Evolutionary conservation across 1,140 invertebrate genomes (phyloP).

Genomic region (Zaprionus taronus): DNA sequence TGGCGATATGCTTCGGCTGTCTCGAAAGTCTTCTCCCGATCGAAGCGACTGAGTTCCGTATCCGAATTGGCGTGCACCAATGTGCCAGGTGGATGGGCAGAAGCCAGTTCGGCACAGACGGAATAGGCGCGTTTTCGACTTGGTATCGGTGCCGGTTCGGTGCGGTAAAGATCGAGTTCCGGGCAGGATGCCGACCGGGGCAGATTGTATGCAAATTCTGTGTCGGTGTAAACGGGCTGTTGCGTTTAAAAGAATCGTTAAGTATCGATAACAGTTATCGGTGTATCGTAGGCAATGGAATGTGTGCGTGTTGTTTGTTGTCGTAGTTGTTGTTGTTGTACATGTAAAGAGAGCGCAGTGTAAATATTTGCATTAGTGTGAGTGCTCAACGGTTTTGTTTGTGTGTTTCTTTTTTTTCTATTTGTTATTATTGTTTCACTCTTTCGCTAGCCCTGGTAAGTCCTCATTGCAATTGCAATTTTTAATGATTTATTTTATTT

Average conservation of each 20-base stretch:
- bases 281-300: slow-evolving; percentile 16
- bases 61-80: slow-evolving; percentile 87
- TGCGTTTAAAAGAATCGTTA: slow-evolving; percentile 26
- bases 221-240: slow-evolving; percentile 81
- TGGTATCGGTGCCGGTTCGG: slow-evolving; percentile 84
- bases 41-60: slow-evolving; percentile 90
- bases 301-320: slow-evolving; percentile 15
- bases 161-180: slow-evolving; percentile 86
- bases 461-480: neutral
- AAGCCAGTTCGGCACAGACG: slow-evolving; percentile 85
- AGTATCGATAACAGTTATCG: slow-evolving; percentile 18
- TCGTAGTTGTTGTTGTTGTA: slow-evolving; percentile 48
- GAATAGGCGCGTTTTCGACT: slow-evolving; percentile 87
- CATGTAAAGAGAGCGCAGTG: slow-evolving; percentile 58
- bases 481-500: neutral
- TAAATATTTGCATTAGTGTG: slow-evolving; percentile 26
- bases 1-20: slow-evolving; percentile 87
- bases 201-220: slow-evolving; percentile 58
- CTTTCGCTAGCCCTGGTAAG: slow-evolving; percentile 36
- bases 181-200: slow-evolving; percentile 87
- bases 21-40: slow-evolving; percentile 90
- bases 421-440: neutral
- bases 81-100: slow-evolving; percentile 34
- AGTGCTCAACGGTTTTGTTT: slow-evolving; percentile 3
- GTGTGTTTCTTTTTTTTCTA: slow-evolving; percentile 1